Percentiles rank a stretch among this genome's conserved stretches.
Conservation (phyloP, 2,888 invertebrate species). For the Cinara cedri region DNA sequence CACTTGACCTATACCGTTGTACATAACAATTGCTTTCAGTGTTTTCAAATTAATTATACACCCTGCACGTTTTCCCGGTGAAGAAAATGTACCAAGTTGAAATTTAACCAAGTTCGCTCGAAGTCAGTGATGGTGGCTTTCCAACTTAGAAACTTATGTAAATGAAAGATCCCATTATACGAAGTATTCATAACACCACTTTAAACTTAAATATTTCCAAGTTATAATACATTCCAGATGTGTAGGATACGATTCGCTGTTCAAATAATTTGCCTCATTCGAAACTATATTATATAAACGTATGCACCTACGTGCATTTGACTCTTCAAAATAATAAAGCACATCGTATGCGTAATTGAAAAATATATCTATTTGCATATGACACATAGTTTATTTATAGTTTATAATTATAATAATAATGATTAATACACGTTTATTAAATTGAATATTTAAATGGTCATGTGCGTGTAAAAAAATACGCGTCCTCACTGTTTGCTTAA, state of each 20-base stretch:
- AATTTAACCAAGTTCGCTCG: conserved; percentile 14
- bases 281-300: too few relatives aligned
- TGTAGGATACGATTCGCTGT: neutral
- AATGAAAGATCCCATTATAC: conserved; percentile 10
- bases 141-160: neutral
- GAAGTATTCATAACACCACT: neutral
- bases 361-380: too few relatives aligned
- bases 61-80: neutral
- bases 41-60: conserved; percentile 13
- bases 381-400: too few relatives aligned
- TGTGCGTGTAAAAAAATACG: too few relatives aligned
- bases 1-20: neutral
- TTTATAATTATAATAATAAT: too few relatives aligned
- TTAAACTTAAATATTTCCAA: neutral
- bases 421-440: too few relatives aligned
- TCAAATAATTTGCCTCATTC: neutral
- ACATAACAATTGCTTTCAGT: neutral
- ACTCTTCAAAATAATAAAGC: neutral
- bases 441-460: too few relatives aligned
- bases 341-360: too few relatives aligned
- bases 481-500: too few relatives aligned
- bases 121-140: neutral
- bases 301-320: too few relatives aligned
- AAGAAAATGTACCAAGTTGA: conserved; percentile 10
- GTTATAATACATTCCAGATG: neutral